Evolutionary conservation across 2,888 invertebrate species (phyloP).

Genomic region (Pandemis corylana): DNA sequence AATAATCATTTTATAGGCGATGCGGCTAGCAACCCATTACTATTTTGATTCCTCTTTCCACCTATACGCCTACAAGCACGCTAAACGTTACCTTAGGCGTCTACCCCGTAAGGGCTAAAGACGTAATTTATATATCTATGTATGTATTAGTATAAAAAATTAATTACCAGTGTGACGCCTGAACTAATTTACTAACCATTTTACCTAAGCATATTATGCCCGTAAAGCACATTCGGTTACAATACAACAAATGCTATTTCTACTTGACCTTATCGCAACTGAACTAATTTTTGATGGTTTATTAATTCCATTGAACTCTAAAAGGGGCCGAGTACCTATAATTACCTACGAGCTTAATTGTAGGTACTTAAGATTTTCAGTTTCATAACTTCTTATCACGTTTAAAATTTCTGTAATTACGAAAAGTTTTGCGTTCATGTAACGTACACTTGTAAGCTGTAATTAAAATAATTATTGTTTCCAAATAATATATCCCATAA

Average conservation of each 20-base stretch:
- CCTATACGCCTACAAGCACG: too few species aligned
- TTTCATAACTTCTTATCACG: slow-evolving; percentile 28
- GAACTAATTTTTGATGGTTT: not conserved
- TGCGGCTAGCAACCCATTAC: too few species aligned
- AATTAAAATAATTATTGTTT: slow-evolving; percentile 26
- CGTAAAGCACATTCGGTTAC: too few species aligned
- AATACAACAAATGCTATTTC: too few species aligned
- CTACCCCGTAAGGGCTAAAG: too few species aligned
- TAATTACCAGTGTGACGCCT: not conserved
- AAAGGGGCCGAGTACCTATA: slow-evolving; percentile 5
- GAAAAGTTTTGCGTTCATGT: not conserved
- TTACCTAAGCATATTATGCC: not conserved
- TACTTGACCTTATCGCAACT: not conserved
- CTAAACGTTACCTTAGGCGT: too few species aligned
- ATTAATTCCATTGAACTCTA: slow-evolving; percentile 3
- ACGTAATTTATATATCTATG: too few species aligned
- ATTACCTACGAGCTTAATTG: slow-evolving; percentile 28
- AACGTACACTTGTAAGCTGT: not conserved
- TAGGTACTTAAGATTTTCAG: slow-evolving; percentile 12
- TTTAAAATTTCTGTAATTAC: slow-evolving; percentile 21
- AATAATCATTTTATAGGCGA: too few species aligned
- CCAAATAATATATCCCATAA: not conserved
- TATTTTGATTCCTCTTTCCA: too few species aligned
- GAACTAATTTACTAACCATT: not conserved
- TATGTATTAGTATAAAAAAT: too few species aligned